Conservation (phyloP, 2,113 vertebrate genomes). For the Eolophus roseicapilla region DNA sequence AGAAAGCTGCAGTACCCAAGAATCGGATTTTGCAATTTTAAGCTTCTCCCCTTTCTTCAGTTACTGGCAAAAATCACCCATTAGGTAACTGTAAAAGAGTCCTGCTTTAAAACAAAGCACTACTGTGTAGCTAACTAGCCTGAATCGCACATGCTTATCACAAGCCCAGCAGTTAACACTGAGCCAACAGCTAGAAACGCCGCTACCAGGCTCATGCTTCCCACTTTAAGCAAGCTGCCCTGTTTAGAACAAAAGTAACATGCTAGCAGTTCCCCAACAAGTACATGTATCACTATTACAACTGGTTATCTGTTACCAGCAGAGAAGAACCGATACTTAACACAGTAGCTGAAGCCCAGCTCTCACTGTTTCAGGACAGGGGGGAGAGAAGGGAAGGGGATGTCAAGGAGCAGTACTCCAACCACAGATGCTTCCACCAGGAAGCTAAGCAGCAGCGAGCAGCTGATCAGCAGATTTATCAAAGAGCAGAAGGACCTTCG, state of each 20-base stretch:
- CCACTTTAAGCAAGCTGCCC: neutral
- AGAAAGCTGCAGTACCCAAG: slow-evolving; percentile 11
- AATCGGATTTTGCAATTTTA: slow-evolving; percentile 32
- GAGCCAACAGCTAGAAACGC: neutral
- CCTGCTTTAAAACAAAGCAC: neutral
- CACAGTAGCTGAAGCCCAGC: neutral
- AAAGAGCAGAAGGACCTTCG: neutral
- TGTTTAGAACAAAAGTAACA: neutral
- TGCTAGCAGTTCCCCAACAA: neutral
- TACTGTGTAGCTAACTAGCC: neutral
- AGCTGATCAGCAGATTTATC: rapidly evolving
- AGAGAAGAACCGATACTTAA: neutral
- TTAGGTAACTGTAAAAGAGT: neutral
- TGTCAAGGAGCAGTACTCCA: neutral
- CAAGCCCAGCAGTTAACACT: neutral
- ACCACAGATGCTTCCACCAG: rapidly evolving
- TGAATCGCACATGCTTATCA: neutral
- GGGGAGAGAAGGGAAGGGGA: neutral
- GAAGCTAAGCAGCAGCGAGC: neutral
- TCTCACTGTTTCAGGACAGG: neutral
- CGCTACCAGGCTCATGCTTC: rapidly evolving
- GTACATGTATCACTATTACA: neutral
- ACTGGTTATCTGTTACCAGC: neutral
- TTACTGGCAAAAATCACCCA: slow-evolving; percentile 17
- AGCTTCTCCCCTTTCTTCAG: slow-evolving; percentile 18